These are phyloP conservation scores for Sebastes vulpes DNA, from an alignment of 2,797 vertebrate species.

Conservation along the genomic window DNA sequence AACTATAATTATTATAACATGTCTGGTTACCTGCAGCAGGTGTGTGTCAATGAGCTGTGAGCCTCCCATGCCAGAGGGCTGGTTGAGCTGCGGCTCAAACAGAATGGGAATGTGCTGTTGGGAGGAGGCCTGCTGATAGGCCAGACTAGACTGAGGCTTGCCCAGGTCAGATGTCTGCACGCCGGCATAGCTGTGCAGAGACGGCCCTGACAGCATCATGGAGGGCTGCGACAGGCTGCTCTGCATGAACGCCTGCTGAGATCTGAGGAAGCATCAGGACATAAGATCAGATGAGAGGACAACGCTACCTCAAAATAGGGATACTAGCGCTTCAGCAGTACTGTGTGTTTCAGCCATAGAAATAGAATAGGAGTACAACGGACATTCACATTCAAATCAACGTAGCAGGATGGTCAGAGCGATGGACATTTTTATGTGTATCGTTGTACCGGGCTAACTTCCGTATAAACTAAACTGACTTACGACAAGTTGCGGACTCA, in stretches of 20 bases:
- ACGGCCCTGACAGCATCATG: conserved; percentile 95
- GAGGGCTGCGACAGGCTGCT: conserved; percentile 95
- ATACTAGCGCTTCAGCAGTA: too few species aligned
- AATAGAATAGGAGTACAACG: too few species aligned
- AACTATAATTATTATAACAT: too few species aligned
- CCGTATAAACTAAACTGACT: too few species aligned
- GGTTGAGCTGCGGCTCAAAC: conserved; percentile 96
- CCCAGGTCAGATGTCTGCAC: conserved; percentile 95
- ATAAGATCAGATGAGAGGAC: not conserved
- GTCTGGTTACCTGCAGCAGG: conserved; percentile 90
- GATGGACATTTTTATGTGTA: too few species aligned
- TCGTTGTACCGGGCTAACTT: too few species aligned
- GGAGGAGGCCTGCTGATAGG: conserved; percentile 95
- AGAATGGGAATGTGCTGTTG: conserved; percentile 97
- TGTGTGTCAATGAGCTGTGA: conserved; percentile 98
- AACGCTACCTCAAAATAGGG: not conserved
- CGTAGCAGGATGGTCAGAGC: too few species aligned
- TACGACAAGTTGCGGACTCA: too few species aligned
- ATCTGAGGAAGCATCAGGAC: conserved; percentile 79
- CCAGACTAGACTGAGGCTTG: conserved; percentile 95
- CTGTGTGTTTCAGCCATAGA: not conserved
- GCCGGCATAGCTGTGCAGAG: conserved; percentile 94
- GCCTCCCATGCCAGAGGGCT: conserved; percentile 94
- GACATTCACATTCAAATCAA: too few species aligned
- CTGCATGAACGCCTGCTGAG: conserved; percentile 98